These are phyloP conservation scores for Chunga burmeisteri DNA, from an alignment of 2,113 vertebrate genomes.

Conservation along the genomic window DNA sequence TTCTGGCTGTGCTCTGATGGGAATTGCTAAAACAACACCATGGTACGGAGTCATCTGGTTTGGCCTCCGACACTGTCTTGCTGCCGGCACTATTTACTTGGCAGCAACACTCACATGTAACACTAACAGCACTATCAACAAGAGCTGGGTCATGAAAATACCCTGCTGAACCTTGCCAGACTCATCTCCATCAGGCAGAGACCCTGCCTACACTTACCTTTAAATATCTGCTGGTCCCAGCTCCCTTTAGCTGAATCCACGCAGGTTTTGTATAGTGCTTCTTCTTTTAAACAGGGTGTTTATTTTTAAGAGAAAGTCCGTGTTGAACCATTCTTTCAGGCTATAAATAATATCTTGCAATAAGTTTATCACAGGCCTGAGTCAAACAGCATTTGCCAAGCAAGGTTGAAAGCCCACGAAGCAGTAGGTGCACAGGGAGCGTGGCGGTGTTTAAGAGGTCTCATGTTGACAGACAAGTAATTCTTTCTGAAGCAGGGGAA, in stretches of 20 bases:
- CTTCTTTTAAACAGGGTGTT: background rate
- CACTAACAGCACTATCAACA: background rate
- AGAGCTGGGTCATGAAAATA: background rate
- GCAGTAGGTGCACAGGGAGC: fast-evolving
- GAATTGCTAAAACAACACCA: background rate
- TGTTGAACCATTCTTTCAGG: background rate
- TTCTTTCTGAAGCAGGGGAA: background rate
- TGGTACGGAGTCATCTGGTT: background rate
- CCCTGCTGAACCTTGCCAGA: background rate
- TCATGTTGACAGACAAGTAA: background rate
- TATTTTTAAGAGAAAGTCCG: background rate
- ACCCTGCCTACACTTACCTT: background rate
- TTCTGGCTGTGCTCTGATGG: background rate
- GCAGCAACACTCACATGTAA: background rate
- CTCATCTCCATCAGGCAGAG: background rate
- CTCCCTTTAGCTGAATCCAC: background rate
- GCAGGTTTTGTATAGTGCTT: background rate
- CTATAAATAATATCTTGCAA: background rate
- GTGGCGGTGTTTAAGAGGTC: background rate
- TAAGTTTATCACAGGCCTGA: background rate
- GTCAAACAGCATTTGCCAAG: background rate
- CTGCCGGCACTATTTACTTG: fast-evolving
- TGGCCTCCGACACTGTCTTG: background rate
- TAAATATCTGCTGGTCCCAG: background rate
- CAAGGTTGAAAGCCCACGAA: background rate